phyloP scores from a whole-genome alignment of 1,140 invertebrate genomes.

The Physella acuta region DNA sequence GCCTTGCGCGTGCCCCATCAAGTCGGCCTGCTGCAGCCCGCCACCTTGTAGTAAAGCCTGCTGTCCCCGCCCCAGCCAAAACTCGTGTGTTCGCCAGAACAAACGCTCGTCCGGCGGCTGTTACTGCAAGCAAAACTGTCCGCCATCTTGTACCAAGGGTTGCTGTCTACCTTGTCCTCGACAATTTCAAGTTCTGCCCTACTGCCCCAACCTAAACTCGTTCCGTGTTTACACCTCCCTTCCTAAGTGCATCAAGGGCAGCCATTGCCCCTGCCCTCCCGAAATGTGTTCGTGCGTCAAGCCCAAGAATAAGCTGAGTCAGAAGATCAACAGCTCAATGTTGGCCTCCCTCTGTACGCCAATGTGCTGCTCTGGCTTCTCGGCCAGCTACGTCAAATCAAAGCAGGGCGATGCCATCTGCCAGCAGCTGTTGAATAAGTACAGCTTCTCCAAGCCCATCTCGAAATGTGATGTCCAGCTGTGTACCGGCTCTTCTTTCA shows the following conservation, averaged over 20 bases:
- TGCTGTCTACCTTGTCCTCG: background rate
- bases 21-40: background rate
- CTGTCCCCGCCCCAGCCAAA: background rate
- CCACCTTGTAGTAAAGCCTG: background rate
- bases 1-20: background rate
- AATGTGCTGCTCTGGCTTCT: background rate
- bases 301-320: background rate
- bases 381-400: slow-evolving; percentile 4
- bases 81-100: background rate
- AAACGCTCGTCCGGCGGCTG: background rate
- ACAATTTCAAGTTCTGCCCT: background rate
- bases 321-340: background rate
- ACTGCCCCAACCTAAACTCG: background rate
- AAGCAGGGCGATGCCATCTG: slow-evolving; percentile 1
- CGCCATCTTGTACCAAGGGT: background rate
- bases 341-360: background rate
- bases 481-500: background rate
- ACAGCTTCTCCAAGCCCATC: background rate
- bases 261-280: background rate
- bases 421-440: slow-evolving; percentile 6
- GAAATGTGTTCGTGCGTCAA: background rate
- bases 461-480: background rate
- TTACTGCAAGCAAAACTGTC: background rate
- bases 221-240: background rate
- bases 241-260: background rate